Evolutionary conservation across 2,797 vertebrate species (phyloP).

Genomic region (Sandelia bainsii): DNA sequence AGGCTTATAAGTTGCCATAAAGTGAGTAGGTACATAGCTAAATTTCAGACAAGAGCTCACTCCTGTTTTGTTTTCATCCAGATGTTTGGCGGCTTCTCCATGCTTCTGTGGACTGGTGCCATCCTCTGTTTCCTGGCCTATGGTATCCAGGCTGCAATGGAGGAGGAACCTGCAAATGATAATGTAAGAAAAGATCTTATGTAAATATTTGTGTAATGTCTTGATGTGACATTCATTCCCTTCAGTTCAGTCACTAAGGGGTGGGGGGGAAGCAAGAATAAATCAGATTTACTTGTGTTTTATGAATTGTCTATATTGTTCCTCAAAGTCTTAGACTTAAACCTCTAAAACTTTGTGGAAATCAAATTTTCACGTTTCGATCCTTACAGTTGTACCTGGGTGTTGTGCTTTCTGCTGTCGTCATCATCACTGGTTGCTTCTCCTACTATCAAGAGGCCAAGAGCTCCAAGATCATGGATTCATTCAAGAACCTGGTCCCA

Average conservation of each 20-base stretch:
- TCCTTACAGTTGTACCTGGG: conserved; percentile 90
- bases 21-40: background rate
- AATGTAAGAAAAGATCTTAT: conserved; percentile 84
- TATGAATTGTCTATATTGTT: background rate
- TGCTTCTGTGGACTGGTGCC: conserved; percentile 96
- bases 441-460: conserved; percentile 99
- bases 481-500: conserved; percentile 97
- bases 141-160: conserved; percentile 89
- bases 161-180: conserved; percentile 90
- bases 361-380: background rate
- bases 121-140: conserved; percentile 96
- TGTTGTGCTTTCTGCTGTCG: conserved; percentile 93
- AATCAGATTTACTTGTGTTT: no score
- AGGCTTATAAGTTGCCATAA: background rate
- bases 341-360: background rate
- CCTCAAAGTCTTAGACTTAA: no score
- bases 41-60: background rate
- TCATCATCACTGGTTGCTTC: conserved; percentile 98
- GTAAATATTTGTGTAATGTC: background rate
- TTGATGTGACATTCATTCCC: background rate
- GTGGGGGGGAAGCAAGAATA: no score
- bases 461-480: conserved; percentile 98
- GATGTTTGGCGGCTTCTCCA: conserved; percentile 96
- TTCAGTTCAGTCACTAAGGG: no score
- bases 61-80: conserved; percentile 59